Conservation (phyloP, 2,113 vertebrate genomes). For the Trichomycterus rosablanca region DNA sequence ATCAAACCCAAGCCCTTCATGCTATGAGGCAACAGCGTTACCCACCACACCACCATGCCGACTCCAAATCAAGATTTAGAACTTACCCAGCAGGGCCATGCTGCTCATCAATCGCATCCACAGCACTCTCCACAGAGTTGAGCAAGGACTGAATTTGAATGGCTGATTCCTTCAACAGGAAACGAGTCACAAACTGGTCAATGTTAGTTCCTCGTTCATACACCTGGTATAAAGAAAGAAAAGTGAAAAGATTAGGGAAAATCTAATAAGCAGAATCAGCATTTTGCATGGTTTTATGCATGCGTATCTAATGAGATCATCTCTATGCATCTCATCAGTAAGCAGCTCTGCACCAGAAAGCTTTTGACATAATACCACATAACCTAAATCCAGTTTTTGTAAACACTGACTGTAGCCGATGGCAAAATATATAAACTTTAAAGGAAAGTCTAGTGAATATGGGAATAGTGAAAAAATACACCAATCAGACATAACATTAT, state of each 20-base stretch:
- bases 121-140: slow-evolving; percentile 91
- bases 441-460: too few species aligned
- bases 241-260: not conserved
- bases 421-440: too few species aligned
- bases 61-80: too few species aligned
- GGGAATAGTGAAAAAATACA: too few species aligned
- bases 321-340: not conserved
- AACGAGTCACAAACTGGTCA: slow-evolving; percentile 96
- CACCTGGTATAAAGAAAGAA: slow-evolving; percentile 74
- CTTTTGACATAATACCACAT: slow-evolving; percentile 17
- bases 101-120: slow-evolving; percentile 94
- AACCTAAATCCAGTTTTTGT: slow-evolving; percentile 3
- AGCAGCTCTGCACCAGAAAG: slow-evolving; percentile 6
- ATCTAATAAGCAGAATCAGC: slow-evolving; percentile 21
- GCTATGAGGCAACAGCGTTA: too few species aligned
- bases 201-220: slow-evolving; percentile 88
- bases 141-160: slow-evolving; percentile 95
- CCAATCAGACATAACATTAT: too few species aligned
- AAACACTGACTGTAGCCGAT: slow-evolving; percentile 7
- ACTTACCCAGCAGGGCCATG: slow-evolving; percentile 68
- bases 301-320: slow-evolving; percentile 31
- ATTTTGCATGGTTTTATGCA: slow-evolving; percentile 18
- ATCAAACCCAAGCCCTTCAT: too few species aligned
- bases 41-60: too few species aligned
- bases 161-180: slow-evolving; percentile 92